Conservation (phyloP, 1,140 invertebrate genomes). For the Sinonovacula constricta region DNA sequence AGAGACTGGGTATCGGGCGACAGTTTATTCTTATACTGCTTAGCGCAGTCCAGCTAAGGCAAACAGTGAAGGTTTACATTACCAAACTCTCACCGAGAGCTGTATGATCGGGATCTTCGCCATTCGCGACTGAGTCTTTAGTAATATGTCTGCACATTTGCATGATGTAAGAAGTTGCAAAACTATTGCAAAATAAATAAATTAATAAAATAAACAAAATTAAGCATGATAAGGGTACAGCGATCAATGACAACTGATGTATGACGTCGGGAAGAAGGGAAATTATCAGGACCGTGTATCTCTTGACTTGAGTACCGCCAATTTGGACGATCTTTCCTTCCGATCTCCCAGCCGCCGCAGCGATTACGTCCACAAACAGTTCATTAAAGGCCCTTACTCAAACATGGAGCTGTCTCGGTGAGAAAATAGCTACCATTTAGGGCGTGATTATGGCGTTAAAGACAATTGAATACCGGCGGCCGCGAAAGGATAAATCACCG, state of each 20-base stretch:
- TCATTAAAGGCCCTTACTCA: slow-evolving; percentile 37
- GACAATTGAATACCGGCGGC: slow-evolving; percentile 26
- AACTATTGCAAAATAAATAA: neutral
- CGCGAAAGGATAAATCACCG: neutral
- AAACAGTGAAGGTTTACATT: too few relatives aligned
- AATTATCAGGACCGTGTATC: neutral
- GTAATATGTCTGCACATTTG: too few relatives aligned
- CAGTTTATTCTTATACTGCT: too few relatives aligned
- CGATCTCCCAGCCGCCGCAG: neutral
- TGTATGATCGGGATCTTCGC: too few relatives aligned
- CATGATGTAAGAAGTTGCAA: neutral
- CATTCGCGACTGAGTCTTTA: too few relatives aligned
- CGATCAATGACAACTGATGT: neutral
- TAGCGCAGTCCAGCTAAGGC: too few relatives aligned
- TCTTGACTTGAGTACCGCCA: neutral
- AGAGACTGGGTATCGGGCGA: too few relatives aligned
- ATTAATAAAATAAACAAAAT: neutral
- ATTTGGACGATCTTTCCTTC: neutral
- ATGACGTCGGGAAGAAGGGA: neutral
- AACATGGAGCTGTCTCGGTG: slow-evolving; percentile 7
- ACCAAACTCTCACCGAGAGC: too few relatives aligned
- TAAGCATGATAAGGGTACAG: neutral
- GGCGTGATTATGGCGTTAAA: slow-evolving; percentile 50
- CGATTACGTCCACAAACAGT: neutral
- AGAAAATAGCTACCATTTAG: slow-evolving; percentile 11